These are phyloP conservation scores for Gastrophysa polygoni DNA, from an alignment of 2,888 invertebrate genomes.

Conservation along the genomic window DNA sequence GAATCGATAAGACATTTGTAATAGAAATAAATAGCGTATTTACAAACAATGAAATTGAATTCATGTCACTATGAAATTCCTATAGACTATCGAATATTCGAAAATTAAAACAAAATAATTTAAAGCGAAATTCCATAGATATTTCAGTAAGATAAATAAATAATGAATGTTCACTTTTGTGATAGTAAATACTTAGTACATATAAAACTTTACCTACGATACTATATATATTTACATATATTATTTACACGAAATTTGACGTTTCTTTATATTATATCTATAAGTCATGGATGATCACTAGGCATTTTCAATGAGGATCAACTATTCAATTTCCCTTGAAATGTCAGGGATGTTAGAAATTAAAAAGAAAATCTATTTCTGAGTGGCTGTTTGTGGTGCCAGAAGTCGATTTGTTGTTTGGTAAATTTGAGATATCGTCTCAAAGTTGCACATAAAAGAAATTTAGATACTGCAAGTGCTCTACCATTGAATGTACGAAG, in stretches of 20 bases:
- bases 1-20: background rate
- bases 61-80: background rate
- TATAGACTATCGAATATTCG: background rate
- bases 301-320: no score
- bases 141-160: constrained; percentile 12
- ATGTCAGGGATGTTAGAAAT: no score
- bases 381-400: no score
- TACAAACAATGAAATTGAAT: background rate
- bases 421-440: no score
- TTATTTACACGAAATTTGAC: constrained; percentile 28
- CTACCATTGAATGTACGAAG: no score
- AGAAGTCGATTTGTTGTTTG: no score
- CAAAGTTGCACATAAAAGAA: no score
- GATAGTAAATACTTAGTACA: constrained; percentile 25
- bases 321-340: no score
- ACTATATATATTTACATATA: constrained; percentile 5
- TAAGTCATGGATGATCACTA: no score
- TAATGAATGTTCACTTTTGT: constrained; percentile 22
- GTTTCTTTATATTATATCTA: no score
- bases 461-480: no score
- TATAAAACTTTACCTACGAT: constrained; percentile 16
- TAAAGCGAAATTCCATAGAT: constrained; percentile 17
- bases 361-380: no score
- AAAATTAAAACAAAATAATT: constrained; percentile 19
- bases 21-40: background rate